Evolutionary conservation across 2,113 vertebrate species (phyloP), one percentile per base, ranked within the genome.

Genomic region (Alectura lathami): DNA sequence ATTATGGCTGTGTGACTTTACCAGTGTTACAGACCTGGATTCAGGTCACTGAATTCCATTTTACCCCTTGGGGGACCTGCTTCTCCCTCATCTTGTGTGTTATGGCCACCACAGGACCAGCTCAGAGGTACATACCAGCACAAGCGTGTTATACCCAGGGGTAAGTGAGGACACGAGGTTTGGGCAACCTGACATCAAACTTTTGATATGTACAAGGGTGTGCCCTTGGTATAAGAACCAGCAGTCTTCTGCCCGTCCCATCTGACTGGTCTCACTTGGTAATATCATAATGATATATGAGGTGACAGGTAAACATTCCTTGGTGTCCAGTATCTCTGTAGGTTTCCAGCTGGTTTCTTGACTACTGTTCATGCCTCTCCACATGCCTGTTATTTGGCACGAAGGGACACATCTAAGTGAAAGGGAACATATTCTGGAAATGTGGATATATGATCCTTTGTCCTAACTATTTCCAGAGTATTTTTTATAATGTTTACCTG

Each of bases 311-410:
- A n/a, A 16, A 47, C 43, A 60, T 76, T 89, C 40, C 53, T 76
- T 50, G 64, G 27, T 69, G 42, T 77, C 74, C 81, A 57, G 23
- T 43, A 30, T 76, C 81, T 89, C 74, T 73, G 74, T 62, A 56
- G 16, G 47, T 43, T 92, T 84, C 66, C 92, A 50, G 24, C 60
- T 87, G 60, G 7, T 91, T 92, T 83, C 66, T 60, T 72, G 70
- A 43, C 81, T 62, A 30, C 70, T 54, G 26, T 78, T 91, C 3
- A 5, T 38, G 10, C 69, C 48, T 72, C 74, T 79, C 3, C 0
- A 0, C 45, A 22, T 0, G 5, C 48, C 63, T 77, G 23, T 47
- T 75, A 32, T 34, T 60, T 74, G 63, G 20, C 0, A 0, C 57
- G 36, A 76, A 88, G 42, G 50, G 60, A 82, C 45, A 38, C 13